Base-by-base conservation (phyloP, 64 coral and sea anemone genomes). In the Exaiptasia diaphana region DNA sequence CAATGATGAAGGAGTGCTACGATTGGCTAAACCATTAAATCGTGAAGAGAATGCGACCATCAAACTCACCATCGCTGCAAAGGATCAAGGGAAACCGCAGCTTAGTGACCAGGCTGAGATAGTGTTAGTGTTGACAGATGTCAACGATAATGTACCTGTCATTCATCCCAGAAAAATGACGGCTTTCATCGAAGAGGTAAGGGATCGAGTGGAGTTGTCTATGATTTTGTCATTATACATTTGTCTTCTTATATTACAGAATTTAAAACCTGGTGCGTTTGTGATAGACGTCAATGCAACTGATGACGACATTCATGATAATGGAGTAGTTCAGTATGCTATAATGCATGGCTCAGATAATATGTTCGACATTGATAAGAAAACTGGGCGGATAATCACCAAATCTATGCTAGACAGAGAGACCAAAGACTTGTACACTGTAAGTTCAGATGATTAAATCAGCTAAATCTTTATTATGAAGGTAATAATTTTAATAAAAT, bases 91-190 rank as follows among this genome's bases (percentile, higher is more conserved):
- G 37, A 67, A 52, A 20, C 61, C 49, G 10, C 55, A 85, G 22
- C 54, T 62, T 50, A 79, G 41, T 58, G 93, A 97, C 54, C 26
- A 74, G 36, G 48, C 93, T 39, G 57, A 82, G 41, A 84, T 97
- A 0, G 43, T 71, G 43, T 71, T 97, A 50, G 41, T 65, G 13
- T n/a, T 97, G 58, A 91, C 89, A 21, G 93, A 97, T 39, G 58
- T 87, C 45, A 97, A 97, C 44, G 93, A 97, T 75, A 97, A 97
- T 52, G 82, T 87, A 41, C 93, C 93, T 2, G 61, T 97, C 18
- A 90, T 97, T 17, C 43, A 75, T 15, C 93, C 93, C 7, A 82
- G 67, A 67, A 88, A 92, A 53, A 92, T 87, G 78, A 38, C 37
- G 3, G 93, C 84, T 61, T 68, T 17, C 57, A 79, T 91, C 38